Evolutionary conservation across 1,140 invertebrate genomes (phyloP).

Genomic region (Trachymyrmex septentrionalis): DNA sequence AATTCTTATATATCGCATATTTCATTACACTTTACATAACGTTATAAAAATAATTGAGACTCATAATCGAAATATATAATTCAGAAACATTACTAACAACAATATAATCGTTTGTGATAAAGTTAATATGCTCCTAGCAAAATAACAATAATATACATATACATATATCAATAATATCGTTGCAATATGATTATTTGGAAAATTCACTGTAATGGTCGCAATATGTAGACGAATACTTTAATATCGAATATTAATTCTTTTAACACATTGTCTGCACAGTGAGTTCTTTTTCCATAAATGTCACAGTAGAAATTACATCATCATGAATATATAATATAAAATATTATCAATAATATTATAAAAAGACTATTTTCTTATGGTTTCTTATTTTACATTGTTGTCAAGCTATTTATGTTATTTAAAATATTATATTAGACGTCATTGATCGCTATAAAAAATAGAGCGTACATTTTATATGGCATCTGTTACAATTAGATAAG

Average conservation of each 20-base stretch:
- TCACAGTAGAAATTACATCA: neutral
- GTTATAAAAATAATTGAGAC: slow-evolving; percentile 4
- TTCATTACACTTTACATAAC: slow-evolving; percentile 1
- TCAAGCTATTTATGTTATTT: neutral
- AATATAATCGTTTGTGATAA: slow-evolving; percentile 1
- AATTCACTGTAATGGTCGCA: neutral
- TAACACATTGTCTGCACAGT: neutral
- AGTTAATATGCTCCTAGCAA: neutral
- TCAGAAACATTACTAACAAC: slow-evolving; percentile 2
- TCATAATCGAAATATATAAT: neutral
- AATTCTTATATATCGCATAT: slow-evolving; percentile 3
- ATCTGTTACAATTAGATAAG: neutral
- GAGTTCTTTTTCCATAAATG: neutral
- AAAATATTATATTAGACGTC: neutral
- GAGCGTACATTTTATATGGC: neutral
- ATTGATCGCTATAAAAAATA: slow-evolving; percentile 6
- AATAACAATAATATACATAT: slow-evolving; percentile 21
- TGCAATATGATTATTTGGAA: neutral
- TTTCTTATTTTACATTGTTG: neutral
- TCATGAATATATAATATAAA: neutral
- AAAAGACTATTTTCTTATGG: neutral
- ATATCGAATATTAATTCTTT: neutral
- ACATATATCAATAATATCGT: neutral
- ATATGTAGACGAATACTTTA: neutral
- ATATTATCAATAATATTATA: neutral